Evolutionary conservation across 2,888 invertebrate genomes (phyloP).

Genomic region (Caenorhabditis wallacei): DNA sequence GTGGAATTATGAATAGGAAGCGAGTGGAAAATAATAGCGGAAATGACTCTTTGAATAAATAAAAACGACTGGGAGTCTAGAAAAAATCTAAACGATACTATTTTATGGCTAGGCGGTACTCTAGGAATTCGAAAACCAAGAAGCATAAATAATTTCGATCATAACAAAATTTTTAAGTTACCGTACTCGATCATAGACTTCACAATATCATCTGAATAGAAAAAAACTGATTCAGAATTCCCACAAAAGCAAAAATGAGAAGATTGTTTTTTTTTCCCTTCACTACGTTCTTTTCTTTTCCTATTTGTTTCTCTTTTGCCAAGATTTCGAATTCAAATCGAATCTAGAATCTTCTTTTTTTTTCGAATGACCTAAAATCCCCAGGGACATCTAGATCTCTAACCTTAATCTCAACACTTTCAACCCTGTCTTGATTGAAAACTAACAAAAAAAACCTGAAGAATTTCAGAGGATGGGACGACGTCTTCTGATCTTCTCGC

Average conservation of each 20-base stretch:
- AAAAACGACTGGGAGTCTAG: neutral
- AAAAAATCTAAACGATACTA: too few relatives aligned
- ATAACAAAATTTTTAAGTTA: too few relatives aligned
- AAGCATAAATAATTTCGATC: too few relatives aligned
- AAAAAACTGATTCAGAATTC: too few relatives aligned
- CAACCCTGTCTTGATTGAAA: slow-evolving; percentile 18
- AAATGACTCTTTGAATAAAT: neutral
- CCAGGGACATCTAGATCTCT: neutral
- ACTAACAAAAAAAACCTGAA: slow-evolving; percentile 6
- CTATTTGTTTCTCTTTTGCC: neutral
- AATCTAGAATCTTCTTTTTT: slow-evolving; percentile 1
- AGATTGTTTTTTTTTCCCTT: too few relatives aligned
- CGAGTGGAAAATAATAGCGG: neutral
- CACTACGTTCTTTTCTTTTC: neutral
- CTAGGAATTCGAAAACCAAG: too few relatives aligned
- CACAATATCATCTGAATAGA: too few relatives aligned
- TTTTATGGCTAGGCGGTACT: too few relatives aligned
- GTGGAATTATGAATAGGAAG: neutral
- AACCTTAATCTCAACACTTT: slow-evolving; percentile 2
- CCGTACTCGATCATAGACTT: too few relatives aligned
- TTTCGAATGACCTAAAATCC: neutral
- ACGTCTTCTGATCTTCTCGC: slow-evolving; percentile 33
- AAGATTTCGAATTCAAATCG: neutral
- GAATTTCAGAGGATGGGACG: slow-evolving; percentile 31
- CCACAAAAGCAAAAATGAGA: neutral